Conservation (phyloP, 2,888 invertebrate species). For the Drosophila monieri region DNA sequence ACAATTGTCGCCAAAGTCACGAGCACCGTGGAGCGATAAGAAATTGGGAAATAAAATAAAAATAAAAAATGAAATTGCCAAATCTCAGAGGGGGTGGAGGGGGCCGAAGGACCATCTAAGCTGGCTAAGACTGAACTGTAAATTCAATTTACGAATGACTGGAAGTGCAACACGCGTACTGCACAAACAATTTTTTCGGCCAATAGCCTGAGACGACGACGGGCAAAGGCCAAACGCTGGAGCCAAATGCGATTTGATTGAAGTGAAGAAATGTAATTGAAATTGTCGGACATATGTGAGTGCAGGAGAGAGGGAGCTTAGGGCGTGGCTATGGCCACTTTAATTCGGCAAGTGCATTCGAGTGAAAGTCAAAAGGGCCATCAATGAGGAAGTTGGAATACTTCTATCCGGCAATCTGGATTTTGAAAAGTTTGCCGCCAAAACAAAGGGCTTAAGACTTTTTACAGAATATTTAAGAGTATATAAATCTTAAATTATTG, state of each 20-base stretch:
- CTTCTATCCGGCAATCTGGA: not conserved
- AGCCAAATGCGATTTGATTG: slow-evolving; percentile 65
- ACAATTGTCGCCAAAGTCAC: slow-evolving; percentile 71
- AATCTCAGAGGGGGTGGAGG: slow-evolving; percentile 60
- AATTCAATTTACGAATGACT: slow-evolving; percentile 77
- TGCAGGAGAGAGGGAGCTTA: slow-evolving; percentile 4
- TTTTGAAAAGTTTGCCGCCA: not conserved
- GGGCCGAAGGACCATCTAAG: not conserved
- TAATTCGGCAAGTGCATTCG: slow-evolving; percentile 38
- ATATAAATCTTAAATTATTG: too few species aligned
- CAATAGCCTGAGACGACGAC: slow-evolving; percentile 3
- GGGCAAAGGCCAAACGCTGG: slow-evolving; percentile 27
- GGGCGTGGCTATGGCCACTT: slow-evolving; percentile 11
- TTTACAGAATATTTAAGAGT: too few species aligned
- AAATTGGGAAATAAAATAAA: slow-evolving; percentile 59
- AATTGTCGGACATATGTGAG: slow-evolving; percentile 63
- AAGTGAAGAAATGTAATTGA: slow-evolving; percentile 78
- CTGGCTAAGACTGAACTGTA: slow-evolving; percentile 48
- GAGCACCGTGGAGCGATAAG: slow-evolving; percentile 59
- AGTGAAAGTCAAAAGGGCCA: slow-evolving; percentile 27
- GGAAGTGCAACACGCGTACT: slow-evolving; percentile 71
- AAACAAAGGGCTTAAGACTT: too few species aligned
- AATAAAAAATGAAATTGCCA: slow-evolving; percentile 55
- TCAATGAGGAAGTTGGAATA: not conserved
- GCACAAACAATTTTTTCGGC: slow-evolving; percentile 52